phyloP scores from a whole-genome alignment of 2,888 invertebrate species.

The Hypomecis atomaria region DNA sequence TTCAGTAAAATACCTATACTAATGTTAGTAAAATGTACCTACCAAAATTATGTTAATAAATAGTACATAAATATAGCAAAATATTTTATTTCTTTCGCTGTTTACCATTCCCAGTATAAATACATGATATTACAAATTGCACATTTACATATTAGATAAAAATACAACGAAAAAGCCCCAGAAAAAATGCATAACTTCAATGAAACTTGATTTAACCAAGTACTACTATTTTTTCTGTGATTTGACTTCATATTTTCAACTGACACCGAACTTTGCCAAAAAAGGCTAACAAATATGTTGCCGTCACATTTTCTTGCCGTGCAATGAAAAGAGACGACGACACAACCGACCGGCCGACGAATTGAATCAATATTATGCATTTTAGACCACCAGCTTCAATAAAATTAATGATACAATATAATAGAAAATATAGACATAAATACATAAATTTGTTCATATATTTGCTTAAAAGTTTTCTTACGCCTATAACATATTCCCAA shows the following conservation, averaged over 20 bases:
- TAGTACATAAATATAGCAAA: not conserved
- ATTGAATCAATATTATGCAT: not conserved
- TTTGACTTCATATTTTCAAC: too few species aligned
- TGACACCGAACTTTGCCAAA: too few species aligned
- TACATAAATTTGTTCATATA: too few species aligned
- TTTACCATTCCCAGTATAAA: not conserved
- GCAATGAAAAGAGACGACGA: too few species aligned
- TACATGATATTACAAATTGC: conserved; percentile 1
- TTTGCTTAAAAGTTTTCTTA: too few species aligned
- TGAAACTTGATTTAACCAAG: too few species aligned
- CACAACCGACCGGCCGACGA: too few species aligned
- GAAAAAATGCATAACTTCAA: not conserved
- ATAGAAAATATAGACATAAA: not conserved
- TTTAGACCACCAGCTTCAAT: not conserved
- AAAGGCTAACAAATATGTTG: too few species aligned
- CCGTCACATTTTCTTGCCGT: too few species aligned
- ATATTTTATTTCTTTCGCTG: conserved; percentile 1
- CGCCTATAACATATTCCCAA: not conserved
- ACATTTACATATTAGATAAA: not conserved
- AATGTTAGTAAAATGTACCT: conserved; percentile 29
- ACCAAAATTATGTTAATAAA: conserved; percentile 44
- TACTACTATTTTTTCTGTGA: too few species aligned
- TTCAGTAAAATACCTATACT: conserved; percentile 1
- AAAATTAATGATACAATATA: not conserved
- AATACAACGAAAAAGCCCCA: not conserved